These are phyloP conservation scores for Lasioglossum albipes DNA, from an alignment of 1,140 invertebrate genomes.

Conservation along the genomic window DNA sequence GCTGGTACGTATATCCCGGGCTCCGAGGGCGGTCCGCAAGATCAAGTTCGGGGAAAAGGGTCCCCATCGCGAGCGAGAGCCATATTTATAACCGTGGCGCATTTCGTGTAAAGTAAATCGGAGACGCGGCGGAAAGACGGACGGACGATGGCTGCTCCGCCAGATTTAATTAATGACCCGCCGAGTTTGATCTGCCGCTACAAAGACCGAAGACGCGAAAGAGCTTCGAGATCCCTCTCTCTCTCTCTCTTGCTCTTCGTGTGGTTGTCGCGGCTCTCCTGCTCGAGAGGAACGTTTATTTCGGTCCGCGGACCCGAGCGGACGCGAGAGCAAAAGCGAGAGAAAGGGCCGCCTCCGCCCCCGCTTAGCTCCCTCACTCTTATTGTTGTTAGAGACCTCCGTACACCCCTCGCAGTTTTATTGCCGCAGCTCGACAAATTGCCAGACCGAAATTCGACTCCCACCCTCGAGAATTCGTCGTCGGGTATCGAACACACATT, in stretches of 20 bases:
- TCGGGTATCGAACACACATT: not conserved
- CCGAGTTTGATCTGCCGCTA: conserved; percentile 76
- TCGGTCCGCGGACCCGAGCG: conserved; percentile 38
- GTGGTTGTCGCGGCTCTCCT: conserved; percentile 2
- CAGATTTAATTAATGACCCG: conserved; percentile 78
- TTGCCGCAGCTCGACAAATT: conserved; percentile 22
- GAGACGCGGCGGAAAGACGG: conserved; percentile 63
- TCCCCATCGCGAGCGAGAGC: conserved; percentile 52
- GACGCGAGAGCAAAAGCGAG: not conserved
- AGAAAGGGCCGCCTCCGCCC: conserved; percentile 36
- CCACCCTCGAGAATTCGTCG: not conserved
- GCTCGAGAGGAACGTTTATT: conserved; percentile 50
- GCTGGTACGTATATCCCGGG: not conserved
- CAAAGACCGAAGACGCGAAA: conserved; percentile 62
- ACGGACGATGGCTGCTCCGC: conserved; percentile 67
- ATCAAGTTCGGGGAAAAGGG: conserved; percentile 67
- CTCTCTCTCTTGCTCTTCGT: too few species aligned
- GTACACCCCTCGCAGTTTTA: conserved; percentile 11
- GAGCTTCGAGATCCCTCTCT: conserved; percentile 31
- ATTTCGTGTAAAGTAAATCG: conserved; percentile 68
- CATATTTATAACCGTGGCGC: conserved; percentile 67
- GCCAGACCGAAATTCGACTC: not conserved
- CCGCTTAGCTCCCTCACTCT: conserved; percentile 16
- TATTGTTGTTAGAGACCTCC: conserved; percentile 27
- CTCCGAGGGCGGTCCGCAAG: conserved; percentile 61